Conservation (phyloP, 2,888 invertebrate species). For the Acronicta alni region DNA sequence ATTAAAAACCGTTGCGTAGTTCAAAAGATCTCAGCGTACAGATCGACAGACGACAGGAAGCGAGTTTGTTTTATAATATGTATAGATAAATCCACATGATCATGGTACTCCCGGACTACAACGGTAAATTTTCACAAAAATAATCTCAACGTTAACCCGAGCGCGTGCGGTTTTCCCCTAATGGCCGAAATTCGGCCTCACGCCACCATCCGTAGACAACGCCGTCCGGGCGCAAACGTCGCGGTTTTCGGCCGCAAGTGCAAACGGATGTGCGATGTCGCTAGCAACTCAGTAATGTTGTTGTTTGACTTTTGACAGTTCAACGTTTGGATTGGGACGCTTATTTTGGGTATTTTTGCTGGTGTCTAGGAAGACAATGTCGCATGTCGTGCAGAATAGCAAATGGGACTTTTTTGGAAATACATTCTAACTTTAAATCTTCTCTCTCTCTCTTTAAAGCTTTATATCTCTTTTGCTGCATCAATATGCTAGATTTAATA, state of each 20-base stretch:
- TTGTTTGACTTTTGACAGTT: neutral
- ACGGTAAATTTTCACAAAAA: constrained; percentile 17
- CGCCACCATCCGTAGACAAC: neutral
- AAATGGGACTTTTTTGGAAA: too few species aligned
- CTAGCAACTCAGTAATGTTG: constrained; percentile 20
- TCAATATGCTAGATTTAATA: too few species aligned
- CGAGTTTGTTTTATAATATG: too few species aligned
- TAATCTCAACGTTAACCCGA: constrained; percentile 3
- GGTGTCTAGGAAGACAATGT: neutral
- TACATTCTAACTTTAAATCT: too few species aligned
- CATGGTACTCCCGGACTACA: neutral
- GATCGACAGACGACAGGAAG: too few species aligned
- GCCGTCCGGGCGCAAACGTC: constrained; percentile 34
- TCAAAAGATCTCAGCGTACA: too few species aligned
- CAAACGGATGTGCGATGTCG: constrained; percentile 40
- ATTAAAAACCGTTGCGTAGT: too few species aligned
- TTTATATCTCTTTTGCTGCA: too few species aligned
- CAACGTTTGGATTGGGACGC: constrained; percentile 6
- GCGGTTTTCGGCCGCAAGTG: constrained; percentile 38
- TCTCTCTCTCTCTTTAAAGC: too few species aligned
- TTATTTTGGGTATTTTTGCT: neutral
- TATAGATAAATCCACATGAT: too few species aligned
- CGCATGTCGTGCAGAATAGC: too few species aligned
- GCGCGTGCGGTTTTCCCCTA: neutral
- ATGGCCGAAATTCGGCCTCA: constrained; percentile 13